Percentiles rank a stretch among this genome's conserved stretches.
phyloP scores from a whole-genome alignment of 2,113 vertebrate species.

The Seriola quinqueradiata region DNA sequence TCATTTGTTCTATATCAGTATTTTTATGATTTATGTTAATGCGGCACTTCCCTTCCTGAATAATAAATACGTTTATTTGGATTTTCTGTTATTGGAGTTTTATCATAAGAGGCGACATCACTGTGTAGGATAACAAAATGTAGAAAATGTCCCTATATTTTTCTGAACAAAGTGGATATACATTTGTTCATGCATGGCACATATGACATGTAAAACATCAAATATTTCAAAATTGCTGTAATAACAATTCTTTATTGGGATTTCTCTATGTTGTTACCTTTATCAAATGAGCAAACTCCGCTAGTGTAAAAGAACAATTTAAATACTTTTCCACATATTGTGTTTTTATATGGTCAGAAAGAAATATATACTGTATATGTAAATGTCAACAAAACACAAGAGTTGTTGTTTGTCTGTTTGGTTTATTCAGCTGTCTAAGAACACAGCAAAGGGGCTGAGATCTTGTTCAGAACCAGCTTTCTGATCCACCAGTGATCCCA shows the following conservation, averaged over 20 bases:
- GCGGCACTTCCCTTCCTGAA: too few species aligned
- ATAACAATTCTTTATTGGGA: too few species aligned
- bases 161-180: not conserved
- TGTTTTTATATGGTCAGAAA: not conserved
- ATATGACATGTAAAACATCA: not conserved
- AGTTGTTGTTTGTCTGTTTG: not conserved
- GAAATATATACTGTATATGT: not conserved
- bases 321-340: not conserved
- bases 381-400: not conserved
- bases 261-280: too few species aligned
- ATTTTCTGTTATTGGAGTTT: not conserved
- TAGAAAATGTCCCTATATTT: too few species aligned
- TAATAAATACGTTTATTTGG: not conserved
- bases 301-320: not conserved
- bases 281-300: too few species aligned
- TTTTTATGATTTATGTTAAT: too few species aligned
- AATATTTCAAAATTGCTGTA: too few species aligned
- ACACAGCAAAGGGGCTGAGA: not conserved
- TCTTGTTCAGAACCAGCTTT: conserved; percentile 24
- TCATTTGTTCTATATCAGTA: too few species aligned
- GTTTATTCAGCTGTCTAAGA: conserved; percentile 1
- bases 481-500: conserved; percentile 50
- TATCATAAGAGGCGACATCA: not conserved
- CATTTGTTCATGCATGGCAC: not conserved
- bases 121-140: not conserved